Conservation (phyloP, 2,113 vertebrate species). For the Vireo altiloquus region DNA sequence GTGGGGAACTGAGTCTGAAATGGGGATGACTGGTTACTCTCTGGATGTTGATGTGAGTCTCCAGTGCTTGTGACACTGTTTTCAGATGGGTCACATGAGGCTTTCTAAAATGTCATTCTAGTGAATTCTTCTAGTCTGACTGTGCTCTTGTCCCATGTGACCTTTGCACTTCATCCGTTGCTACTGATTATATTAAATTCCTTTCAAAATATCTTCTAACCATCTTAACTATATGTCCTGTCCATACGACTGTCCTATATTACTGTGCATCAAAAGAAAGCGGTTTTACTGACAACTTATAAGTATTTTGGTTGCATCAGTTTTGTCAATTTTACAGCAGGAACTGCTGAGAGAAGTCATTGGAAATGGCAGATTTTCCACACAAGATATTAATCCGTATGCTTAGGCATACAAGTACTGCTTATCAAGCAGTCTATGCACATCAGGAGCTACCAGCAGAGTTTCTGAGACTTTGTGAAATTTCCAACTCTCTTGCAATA, state of each 20-base stretch:
- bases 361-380: slow-evolving; percentile 29
- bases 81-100: neutral
- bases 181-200: neutral
- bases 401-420: neutral
- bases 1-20: neutral
- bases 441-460: slow-evolving; percentile 20
- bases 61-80: neutral
- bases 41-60: neutral
- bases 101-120: neutral
- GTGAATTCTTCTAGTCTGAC: neutral
- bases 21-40: neutral
- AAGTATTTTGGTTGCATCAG: neutral
- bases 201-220: neutral
- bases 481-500: neutral
- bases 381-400: neutral
- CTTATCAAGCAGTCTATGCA: neutral
- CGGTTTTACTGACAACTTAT: neutral
- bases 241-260: neutral
- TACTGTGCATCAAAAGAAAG: neutral
- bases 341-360: neutral
- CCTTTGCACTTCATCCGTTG: neutral
- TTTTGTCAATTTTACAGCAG: neutral
- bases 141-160: neutral
- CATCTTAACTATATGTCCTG: neutral
- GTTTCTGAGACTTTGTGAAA: neutral